phyloP scores from a whole-genome alignment of 2,113 vertebrate species.

The Laticauda laticaudata region DNA sequence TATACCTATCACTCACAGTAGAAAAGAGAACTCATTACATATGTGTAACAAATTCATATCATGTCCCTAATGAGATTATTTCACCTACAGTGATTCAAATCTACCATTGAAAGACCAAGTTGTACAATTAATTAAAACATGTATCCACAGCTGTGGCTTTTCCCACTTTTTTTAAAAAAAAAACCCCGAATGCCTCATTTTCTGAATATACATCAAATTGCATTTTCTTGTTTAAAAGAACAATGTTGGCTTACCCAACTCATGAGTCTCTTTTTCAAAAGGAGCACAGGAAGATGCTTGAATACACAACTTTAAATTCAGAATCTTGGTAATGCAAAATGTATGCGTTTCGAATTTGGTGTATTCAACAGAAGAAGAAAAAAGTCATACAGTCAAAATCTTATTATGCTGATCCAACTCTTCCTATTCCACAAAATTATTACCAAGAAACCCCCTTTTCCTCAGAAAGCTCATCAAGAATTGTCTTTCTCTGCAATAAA shows the following conservation, averaged over 20 bases:
- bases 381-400: background rate
- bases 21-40: background rate
- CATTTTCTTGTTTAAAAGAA: background rate
- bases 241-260: background rate
- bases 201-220: background rate
- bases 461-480: background rate
- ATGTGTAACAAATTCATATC: background rate
- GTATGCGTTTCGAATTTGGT: background rate
- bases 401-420: background rate
- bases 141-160: background rate
- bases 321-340: background rate
- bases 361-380: background rate
- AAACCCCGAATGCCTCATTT: background rate
- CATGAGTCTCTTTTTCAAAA: background rate
- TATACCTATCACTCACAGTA: background rate
- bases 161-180: background rate
- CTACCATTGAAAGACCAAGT: background rate
- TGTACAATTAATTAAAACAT: background rate
- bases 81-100: background rate
- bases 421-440: background rate
- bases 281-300: background rate
- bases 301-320: background rate
- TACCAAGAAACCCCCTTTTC: background rate
- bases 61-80: background rate
- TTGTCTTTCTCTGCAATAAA: background rate